These are phyloP conservation scores for Drosophila yakuba DNA, from an alignment of 1,140 invertebrate genomes.

Conservation along the genomic window DNA sequence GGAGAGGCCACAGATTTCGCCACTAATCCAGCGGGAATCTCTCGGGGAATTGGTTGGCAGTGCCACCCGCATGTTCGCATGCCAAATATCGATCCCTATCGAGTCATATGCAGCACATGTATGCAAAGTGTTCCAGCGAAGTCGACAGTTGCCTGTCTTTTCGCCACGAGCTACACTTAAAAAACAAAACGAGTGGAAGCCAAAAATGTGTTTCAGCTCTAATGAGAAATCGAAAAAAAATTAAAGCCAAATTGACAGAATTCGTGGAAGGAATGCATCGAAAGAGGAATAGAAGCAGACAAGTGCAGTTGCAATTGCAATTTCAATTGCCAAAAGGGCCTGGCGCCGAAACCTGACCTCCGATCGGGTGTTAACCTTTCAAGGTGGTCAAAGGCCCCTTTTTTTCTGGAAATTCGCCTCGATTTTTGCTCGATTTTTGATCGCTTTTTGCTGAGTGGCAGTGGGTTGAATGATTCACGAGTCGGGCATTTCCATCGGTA, in stretches of 20 bases:
- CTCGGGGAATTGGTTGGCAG: conserved; percentile 12
- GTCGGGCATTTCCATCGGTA: conserved; percentile 29
- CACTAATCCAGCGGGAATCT: conserved; percentile 10
- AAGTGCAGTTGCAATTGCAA: conserved; percentile 2
- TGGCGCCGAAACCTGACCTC: conserved; percentile 61
- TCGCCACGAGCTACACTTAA: conserved; percentile 16
- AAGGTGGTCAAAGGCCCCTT: conserved; percentile 54
- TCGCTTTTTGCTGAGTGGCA: conserved; percentile 45
- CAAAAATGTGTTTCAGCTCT: no score
- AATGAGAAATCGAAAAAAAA: no score
- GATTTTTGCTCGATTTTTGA: conserved; percentile 24
- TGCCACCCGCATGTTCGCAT: conserved; percentile 34
- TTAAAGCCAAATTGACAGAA: not conserved
- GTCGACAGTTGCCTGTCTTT: conserved; percentile 5
- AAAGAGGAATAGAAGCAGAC: not conserved
- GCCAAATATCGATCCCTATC: conserved; percentile 45
- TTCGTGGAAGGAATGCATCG: conserved; percentile 5
- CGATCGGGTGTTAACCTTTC: conserved; percentile 47
- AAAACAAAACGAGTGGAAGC: not conserved
- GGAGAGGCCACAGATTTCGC: conserved; percentile 20
- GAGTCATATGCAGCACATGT: conserved; percentile 38
- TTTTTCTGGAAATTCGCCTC: conserved; percentile 11
- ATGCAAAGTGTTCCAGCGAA: conserved; percentile 50
- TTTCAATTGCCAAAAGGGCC: conserved; percentile 6
- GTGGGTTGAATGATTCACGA: conserved; percentile 22